Evolutionary conservation across 2,888 invertebrate genomes (phyloP), one percentile per base, ranked within the genome.

Genomic region (Papilio elwesi): DNA sequence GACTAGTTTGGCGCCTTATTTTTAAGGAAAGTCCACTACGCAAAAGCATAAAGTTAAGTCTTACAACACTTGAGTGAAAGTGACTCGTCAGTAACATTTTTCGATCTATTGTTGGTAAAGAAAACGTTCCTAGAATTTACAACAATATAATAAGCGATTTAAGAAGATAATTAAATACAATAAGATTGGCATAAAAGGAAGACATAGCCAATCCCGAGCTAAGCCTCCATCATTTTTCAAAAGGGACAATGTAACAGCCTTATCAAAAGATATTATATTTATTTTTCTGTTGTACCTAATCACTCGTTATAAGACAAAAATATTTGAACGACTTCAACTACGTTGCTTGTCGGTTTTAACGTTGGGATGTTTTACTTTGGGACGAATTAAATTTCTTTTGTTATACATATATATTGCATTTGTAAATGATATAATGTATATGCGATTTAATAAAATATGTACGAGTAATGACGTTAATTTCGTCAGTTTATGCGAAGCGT

Each of bases 111-210:
- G 57, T 71, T 68, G 5, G 26, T 47, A 6, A 43, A 53, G 43
- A 53, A 67, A 55, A 55, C 16, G 16, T 47, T 26, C 6, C 13
- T 13, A 55, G 6, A 55, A 48, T 47, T 26, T 26, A 26, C 4
- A 26, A 26, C 26, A 26, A 26, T 26, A 26, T 4, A 4, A 55
- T 13, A 7, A 16, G 15, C 48, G 26, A 47, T 55, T 26, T 53
- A 51, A 65, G 64, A 49, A 49, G 38, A 10, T 47, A 64, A 55
- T 68, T 71, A 73, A 36, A 15, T 76, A 26, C 4, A 75, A 75
- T 75, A 38, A 70, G 69, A 26, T 59, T 10, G 16, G 70, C 68
- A 74, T 71, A 73, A 71, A 70, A 76, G 69, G 68, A 75, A 73
- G 8, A 55, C 12, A 12, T 26, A 2, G 26, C 26, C 12, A 6